phyloP scores from a whole-genome alignment of 2,888 invertebrate genomes.

The Acleris cristana region DNA sequence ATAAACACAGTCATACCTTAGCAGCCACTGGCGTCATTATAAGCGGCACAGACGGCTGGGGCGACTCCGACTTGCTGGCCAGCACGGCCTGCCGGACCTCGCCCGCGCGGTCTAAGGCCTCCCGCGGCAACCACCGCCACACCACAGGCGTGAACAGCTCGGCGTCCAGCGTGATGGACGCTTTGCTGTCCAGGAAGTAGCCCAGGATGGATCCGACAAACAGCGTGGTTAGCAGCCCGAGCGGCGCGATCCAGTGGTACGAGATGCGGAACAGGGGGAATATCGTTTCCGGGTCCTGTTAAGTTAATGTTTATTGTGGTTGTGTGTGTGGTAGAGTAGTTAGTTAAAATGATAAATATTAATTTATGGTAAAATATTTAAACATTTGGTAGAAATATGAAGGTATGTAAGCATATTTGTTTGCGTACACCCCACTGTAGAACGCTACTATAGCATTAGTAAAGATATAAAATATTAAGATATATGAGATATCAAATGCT shows the following conservation, averaged over 20 bases:
- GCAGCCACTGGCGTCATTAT: slow-evolving; percentile 55
- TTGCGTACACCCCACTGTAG: no score
- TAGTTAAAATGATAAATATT: no score
- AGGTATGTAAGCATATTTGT: no score
- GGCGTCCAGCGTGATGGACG: slow-evolving; percentile 59
- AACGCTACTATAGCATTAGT: no score
- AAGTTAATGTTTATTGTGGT: slow-evolving; percentile 25
- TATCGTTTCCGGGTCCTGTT: slow-evolving; percentile 74
- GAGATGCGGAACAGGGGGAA: slow-evolving; percentile 91
- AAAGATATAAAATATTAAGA: no score
- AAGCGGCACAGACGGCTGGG: slow-evolving; percentile 61
- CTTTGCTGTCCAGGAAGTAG: slow-evolving; percentile 59
- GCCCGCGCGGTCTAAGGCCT: slow-evolving; percentile 58
- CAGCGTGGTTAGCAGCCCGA: slow-evolving; percentile 87
- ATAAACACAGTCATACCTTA: slow-evolving; percentile 39
- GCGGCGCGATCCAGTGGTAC: slow-evolving; percentile 92
- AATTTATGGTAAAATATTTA: no score
- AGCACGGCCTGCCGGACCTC: slow-evolving; percentile 47
- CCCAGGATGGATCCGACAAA: slow-evolving; percentile 87
- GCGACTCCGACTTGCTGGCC: slow-evolving; percentile 43
- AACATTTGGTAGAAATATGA: no score
- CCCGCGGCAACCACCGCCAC: slow-evolving; percentile 63
- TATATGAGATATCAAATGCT: no score
- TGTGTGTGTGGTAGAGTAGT: no score
- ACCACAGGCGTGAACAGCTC: slow-evolving; percentile 71